phyloP scores from a whole-genome alignment of 2,888 invertebrate species.

The Campopleginae sp. region DNA sequence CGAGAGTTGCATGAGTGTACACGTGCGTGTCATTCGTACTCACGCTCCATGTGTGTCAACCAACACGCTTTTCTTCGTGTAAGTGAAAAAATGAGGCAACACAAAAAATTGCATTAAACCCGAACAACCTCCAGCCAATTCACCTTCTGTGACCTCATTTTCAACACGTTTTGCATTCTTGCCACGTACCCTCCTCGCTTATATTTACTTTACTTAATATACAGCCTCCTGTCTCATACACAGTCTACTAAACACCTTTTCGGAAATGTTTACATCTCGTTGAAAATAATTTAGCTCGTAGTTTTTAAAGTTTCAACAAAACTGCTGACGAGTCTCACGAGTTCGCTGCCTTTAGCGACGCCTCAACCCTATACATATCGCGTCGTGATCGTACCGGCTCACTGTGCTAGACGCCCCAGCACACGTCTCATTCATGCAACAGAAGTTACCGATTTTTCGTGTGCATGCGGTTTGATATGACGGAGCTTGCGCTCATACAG shows the following conservation, averaged over 20 bases:
- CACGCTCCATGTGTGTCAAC: conserved; percentile 18
- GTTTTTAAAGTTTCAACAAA: conserved; percentile 11
- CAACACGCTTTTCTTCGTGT: conserved; percentile 26
- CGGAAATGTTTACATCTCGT: conserved; percentile 21
- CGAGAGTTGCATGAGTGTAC: neutral
- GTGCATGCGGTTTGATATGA: conserved; percentile 20
- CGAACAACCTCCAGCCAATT: conserved; percentile 29
- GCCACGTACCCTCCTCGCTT: conserved; percentile 7
- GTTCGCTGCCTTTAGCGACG: conserved; percentile 6
- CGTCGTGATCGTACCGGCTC: conserved; percentile 18
- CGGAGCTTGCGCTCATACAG: neutral
- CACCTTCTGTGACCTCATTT: conserved; percentile 40
- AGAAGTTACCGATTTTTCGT: conserved; percentile 28
- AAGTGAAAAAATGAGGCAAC: neutral
- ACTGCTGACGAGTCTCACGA: conserved; percentile 5
- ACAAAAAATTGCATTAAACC: conserved; percentile 44
- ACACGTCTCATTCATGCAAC: neutral
- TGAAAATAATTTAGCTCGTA: neutral
- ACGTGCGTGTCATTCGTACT: conserved; percentile 8
- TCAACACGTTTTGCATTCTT: conserved; percentile 41
- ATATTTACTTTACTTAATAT: neutral
- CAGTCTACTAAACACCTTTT: neutral
- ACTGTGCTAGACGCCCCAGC: neutral
- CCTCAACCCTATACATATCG: conserved; percentile 6
- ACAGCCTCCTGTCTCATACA: neutral